These are phyloP conservation scores for Peromyscus eremicus DNA, from an alignment of 2,797 vertebrate species.

Conservation along the genomic window DNA sequence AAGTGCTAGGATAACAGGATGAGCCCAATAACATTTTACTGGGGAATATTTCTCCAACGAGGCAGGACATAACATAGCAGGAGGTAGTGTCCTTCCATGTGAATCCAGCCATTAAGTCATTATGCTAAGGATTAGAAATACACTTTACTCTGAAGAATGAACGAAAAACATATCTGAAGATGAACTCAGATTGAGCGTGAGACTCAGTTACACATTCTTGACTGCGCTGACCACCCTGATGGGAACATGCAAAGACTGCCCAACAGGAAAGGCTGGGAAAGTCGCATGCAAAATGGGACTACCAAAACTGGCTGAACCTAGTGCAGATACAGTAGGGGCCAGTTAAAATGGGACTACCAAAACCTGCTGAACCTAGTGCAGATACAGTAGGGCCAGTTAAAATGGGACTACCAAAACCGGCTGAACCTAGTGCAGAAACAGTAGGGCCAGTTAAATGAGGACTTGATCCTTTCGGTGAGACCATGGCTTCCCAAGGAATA, in stretches of 20 bases:
- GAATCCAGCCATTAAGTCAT: constrained; percentile 1
- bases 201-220: constrained; percentile 23
- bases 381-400: neutral
- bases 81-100: neutral
- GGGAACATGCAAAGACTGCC: constrained; percentile 36
- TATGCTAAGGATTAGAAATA: constrained; percentile 51
- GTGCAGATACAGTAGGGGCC: neutral
- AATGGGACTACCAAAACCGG: constrained; percentile 12
- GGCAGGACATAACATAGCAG: neutral
- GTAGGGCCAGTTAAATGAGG: neutral
- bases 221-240: neutral
- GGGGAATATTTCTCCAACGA: constrained; percentile 52
- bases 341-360: constrained; percentile 11
- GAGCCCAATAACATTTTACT: constrained; percentile 32
- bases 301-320: neutral
- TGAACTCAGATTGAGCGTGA: constrained; percentile 35
- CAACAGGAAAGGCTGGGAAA: neutral
- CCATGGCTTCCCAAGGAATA: constrained; percentile 20
- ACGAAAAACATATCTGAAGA: constrained; percentile 33
- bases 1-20: neutral
- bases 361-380: neutral
- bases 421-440: neutral
- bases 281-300: neutral
- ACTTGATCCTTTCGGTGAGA: neutral
- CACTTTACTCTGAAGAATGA: neutral